These are phyloP conservation scores for Rugalucina vietnamica DNA, from an alignment of 2,888 invertebrate species.

Conservation along the genomic window DNA sequence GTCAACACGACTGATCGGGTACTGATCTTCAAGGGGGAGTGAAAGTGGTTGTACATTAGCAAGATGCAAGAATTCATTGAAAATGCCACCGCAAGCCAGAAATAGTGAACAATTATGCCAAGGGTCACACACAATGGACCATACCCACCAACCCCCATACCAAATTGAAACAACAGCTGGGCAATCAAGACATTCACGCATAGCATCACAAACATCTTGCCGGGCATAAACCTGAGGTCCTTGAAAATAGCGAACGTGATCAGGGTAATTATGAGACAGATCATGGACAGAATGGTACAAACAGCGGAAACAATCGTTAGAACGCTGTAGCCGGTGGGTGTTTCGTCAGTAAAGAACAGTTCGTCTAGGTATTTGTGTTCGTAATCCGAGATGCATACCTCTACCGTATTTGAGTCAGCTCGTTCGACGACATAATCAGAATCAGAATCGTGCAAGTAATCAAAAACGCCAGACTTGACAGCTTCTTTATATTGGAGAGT, in stretches of 20 bases:
- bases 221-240: conserved; percentile 39
- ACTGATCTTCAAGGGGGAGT: background rate
- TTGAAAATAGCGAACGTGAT: conserved; percentile 37
- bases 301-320: background rate
- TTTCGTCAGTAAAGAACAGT: background rate
- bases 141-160: background rate
- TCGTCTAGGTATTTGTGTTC: background rate
- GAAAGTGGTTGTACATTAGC: conserved; percentile 10
- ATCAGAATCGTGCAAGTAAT: background rate
- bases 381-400: background rate
- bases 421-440: too few species aligned
- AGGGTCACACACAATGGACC: conserved; percentile 26
- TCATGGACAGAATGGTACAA: conserved; percentile 38
- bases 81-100: conserved; percentile 43
- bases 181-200: conserved; percentile 41
- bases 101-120: conserved; percentile 41
- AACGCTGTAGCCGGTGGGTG: background rate
- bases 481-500: background rate
- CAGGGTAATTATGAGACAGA: conserved; percentile 15
- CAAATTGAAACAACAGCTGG: conserved; percentile 32
- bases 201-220: conserved; percentile 46
- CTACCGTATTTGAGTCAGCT: background rate
- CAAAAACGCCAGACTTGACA: background rate
- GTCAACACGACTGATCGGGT: background rate
- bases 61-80: conserved; percentile 41